These are phyloP conservation scores for Lysiphlebus fabarum DNA, from an alignment of 1,140 invertebrate genomes.

Conservation along the genomic window DNA sequence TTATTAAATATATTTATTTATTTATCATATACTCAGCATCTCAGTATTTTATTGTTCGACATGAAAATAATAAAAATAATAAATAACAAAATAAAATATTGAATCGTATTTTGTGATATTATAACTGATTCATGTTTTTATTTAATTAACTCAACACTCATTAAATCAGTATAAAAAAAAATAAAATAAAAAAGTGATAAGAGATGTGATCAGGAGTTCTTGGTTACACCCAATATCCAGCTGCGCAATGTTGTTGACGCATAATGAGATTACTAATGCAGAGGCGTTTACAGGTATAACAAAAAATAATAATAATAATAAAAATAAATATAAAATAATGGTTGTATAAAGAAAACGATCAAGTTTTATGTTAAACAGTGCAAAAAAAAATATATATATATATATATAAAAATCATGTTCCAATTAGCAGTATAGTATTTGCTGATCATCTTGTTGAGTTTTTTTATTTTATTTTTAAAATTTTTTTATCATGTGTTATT, in stretches of 20 bases:
- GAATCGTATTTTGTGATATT: too few relatives aligned
- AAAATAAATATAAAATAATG: neutral
- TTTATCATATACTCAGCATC: too few relatives aligned
- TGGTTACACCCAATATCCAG: conserved; percentile 31
- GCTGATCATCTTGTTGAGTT: neutral
- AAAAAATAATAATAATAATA: conserved; percentile 22
- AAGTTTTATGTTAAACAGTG: conserved; percentile 19
- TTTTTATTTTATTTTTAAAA: neutral
- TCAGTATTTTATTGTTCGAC: too few relatives aligned
- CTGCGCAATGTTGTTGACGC: conserved; percentile 38
- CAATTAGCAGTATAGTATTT: conserved; percentile 28
- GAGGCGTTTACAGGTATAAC: conserved; percentile 20
- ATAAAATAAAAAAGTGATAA: too few relatives aligned
- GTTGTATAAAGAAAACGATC: neutral
- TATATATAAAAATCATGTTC: too few relatives aligned
- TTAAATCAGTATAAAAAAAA: too few relatives aligned
- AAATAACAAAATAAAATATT: too few relatives aligned
- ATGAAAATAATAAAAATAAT: too few relatives aligned
- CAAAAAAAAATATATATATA: too few relatives aligned
- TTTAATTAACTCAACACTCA: too few relatives aligned
- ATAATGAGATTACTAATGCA: conserved; percentile 40
- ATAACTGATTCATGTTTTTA: too few relatives aligned
- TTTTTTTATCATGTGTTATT: neutral
- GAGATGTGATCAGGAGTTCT: neutral
- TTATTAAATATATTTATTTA: too few relatives aligned